These are phyloP conservation scores for Dinomys branickii DNA, from an alignment of 2,113 vertebrate species.

Conservation along the genomic window DNA sequence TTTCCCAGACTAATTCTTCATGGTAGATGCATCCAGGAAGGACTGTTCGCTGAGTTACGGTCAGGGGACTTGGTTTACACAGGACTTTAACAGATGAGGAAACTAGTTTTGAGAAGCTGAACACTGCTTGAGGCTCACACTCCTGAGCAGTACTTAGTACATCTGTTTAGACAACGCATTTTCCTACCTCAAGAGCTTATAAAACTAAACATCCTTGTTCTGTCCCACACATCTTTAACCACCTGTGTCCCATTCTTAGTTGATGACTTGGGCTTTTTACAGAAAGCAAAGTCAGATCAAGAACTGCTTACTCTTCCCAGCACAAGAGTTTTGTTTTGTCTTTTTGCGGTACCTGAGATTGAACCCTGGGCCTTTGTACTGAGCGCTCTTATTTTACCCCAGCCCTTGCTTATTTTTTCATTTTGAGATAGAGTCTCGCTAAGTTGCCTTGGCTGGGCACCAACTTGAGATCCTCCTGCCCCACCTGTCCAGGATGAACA, in stretches of 20 bases:
- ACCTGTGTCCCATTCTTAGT: background rate
- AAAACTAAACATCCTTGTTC: background rate
- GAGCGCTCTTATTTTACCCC: background rate
- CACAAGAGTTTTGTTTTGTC: background rate
- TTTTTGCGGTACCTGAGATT: background rate
- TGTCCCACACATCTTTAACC: background rate
- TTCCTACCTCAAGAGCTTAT: background rate
- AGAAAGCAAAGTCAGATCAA: background rate
- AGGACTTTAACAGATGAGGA: background rate
- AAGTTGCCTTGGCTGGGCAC: background rate
- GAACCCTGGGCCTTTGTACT: background rate
- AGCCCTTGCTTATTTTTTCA: background rate
- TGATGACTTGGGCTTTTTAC: background rate
- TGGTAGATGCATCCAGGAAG: background rate
- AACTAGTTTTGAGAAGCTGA: background rate
- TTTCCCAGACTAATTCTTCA: background rate
- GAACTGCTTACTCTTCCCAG: background rate
- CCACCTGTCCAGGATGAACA: background rate
- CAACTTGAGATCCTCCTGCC: background rate
- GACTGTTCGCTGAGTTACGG: background rate
- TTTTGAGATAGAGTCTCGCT: background rate
- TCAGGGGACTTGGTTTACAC: background rate
- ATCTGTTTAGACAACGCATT: background rate
- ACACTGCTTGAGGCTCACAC: background rate
- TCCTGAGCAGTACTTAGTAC: background rate